These are phyloP conservation scores for Dinomys branickii DNA, from an alignment of 2,113 vertebrate species.

Conservation along the genomic window DNA sequence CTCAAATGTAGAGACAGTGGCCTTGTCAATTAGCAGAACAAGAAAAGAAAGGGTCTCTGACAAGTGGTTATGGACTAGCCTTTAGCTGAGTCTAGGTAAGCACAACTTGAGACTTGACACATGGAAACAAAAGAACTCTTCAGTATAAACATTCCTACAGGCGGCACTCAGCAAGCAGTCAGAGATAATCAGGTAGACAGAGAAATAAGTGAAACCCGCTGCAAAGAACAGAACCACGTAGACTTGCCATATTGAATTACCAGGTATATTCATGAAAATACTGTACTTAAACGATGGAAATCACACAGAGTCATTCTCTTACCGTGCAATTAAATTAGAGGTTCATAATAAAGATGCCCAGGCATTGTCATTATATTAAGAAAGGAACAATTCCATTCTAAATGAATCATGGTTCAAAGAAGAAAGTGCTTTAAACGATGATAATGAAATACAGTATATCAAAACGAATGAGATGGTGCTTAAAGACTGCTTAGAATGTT, in stretches of 20 bases:
- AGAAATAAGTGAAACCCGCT: neutral
- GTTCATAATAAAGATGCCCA: neutral
- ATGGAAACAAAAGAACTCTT: neutral
- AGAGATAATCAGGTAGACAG: neutral
- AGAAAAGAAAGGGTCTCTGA: neutral
- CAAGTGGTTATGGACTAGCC: neutral
- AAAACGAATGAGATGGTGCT: neutral
- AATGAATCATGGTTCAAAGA: neutral
- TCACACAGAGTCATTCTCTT: neutral
- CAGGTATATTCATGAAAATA: neutral
- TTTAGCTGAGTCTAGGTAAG: neutral
- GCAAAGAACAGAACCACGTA: neutral
- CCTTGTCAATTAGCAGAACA: neutral
- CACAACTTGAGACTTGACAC: neutral
- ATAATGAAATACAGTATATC: neutral
- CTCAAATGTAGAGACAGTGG: neutral
- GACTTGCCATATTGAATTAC: neutral
- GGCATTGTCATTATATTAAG: neutral
- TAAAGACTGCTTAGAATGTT: neutral
- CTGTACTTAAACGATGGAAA: neutral
- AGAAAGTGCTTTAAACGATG: neutral
- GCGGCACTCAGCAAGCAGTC: neutral
- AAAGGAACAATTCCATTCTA: neutral
- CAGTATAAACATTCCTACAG: neutral
- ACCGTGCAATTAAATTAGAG: slow-evolving; percentile 17